phyloP scores from a whole-genome alignment of 2,113 vertebrate genomes.

The Delphinus delphis region DNA sequence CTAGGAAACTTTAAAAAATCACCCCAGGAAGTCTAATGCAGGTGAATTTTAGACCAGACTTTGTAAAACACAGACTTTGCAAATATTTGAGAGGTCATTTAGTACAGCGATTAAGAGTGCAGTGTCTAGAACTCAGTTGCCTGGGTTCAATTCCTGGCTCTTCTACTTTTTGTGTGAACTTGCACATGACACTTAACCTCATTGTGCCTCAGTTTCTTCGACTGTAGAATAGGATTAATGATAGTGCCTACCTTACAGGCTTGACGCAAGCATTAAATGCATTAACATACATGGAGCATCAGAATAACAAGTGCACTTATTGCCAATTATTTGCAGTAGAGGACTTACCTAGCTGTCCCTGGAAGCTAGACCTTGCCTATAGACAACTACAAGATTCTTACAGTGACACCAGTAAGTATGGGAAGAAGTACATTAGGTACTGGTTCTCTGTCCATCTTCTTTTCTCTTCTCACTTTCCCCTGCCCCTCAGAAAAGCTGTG shows the following conservation, averaged over 20 bases:
- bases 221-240: background rate
- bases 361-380: background rate
- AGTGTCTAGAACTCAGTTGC: background rate
- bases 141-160: background rate
- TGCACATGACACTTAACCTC: background rate
- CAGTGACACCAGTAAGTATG: background rate
- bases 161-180: background rate
- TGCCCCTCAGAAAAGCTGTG: background rate
- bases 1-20: conserved; percentile 5
- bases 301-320: background rate
- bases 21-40: background rate
- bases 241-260: background rate
- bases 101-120: background rate
- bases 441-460: background rate
- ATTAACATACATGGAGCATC: background rate
- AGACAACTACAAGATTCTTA: background rate
- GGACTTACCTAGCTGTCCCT: background rate
- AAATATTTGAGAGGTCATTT: background rate
- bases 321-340: background rate
- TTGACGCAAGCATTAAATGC: background rate
- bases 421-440: background rate
- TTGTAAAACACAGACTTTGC: background rate
- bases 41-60: background rate
- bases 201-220: background rate
- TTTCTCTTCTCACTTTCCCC: background rate